phyloP scores from a whole-genome alignment of 1,140 invertebrate genomes.

The Notospermus geniculatus region DNA sequence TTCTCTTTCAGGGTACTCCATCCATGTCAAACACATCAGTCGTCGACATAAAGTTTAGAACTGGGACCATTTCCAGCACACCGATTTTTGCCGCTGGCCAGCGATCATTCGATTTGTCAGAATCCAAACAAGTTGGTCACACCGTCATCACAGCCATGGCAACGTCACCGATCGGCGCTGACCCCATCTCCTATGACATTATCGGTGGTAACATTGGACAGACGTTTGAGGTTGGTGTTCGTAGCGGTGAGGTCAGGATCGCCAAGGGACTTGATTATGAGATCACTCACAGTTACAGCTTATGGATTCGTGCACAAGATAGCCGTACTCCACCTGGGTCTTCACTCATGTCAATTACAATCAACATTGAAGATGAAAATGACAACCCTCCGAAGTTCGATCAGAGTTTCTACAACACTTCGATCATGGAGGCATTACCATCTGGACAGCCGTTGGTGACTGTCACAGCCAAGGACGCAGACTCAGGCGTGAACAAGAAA shows the following conservation, averaged over 20 bases:
- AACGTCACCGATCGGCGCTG: conserved; percentile 66
- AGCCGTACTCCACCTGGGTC: conserved; percentile 40
- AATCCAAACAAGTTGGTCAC: conserved; percentile 63
- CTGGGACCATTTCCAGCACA: background rate
- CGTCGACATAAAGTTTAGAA: no score
- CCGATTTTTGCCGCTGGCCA: conserved; percentile 1
- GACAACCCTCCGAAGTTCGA: conserved; percentile 90
- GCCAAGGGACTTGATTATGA: conserved; percentile 85
- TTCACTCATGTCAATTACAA: conserved; percentile 28
- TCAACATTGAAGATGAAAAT: conserved; percentile 58
- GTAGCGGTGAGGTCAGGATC: conserved; percentile 75
- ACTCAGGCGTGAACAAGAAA: conserved; percentile 81
- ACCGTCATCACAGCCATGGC: conserved; percentile 53
- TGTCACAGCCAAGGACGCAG: conserved; percentile 53
- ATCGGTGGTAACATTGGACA: conserved; percentile 88
- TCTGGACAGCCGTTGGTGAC: conserved; percentile 25
- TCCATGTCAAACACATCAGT: background rate
- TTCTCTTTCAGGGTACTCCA: conserved; percentile 9
- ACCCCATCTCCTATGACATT: conserved; percentile 69
- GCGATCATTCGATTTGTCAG: conserved; percentile 46
- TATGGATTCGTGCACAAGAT: conserved; percentile 90
- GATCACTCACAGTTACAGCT: conserved; percentile 75
- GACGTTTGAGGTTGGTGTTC: conserved; percentile 75
- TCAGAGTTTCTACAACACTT: conserved; percentile 75
- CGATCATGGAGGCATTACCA: conserved; percentile 72